Evolutionary conservation across 2,797 vertebrate species (phyloP).

Genomic region (Botia almorhae): DNA sequence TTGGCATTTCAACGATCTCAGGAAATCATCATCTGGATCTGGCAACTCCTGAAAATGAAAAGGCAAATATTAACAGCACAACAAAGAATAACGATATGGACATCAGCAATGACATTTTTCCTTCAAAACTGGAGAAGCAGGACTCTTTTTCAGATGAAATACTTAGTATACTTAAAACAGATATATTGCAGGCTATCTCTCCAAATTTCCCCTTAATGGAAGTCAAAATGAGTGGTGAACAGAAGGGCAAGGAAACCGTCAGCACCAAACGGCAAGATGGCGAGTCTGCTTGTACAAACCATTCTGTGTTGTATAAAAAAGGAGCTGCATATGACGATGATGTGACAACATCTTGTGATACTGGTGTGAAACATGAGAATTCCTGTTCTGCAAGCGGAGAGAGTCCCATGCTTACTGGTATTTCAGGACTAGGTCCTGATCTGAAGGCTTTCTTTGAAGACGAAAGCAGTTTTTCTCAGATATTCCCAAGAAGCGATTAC

Average conservation of each 20-base stretch:
- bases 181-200: conserved; percentile 71
- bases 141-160: conserved; percentile 71
- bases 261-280: conserved; percentile 60
- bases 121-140: conserved; percentile 52
- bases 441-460: conserved; percentile 85
- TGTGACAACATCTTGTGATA: conserved; percentile 48
- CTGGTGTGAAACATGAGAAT: conserved; percentile 76
- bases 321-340: conserved; percentile 50
- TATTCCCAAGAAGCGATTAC: conserved; percentile 87
- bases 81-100: conserved; percentile 75
- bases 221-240: conserved; percentile 58
- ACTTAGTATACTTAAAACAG: conserved; percentile 73
- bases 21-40: conserved; percentile 61
- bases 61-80: conserved; percentile 77
- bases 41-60: conserved; percentile 60
- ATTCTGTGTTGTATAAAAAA: conserved; percentile 47
- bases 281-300: conserved; percentile 53
- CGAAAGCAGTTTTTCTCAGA: conserved; percentile 86
- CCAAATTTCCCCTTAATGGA: conserved; percentile 70
- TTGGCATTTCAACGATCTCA: conserved; percentile 53
- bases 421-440: conserved; percentile 69
- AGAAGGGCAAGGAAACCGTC: conserved; percentile 50
- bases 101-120: conserved; percentile 40
- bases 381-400: conserved; percentile 62
- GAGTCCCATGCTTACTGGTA: conserved; percentile 50